Evolutionary conservation across 2,888 invertebrate species (phyloP).

Genomic region (Melanostoma mellinum): DNA sequence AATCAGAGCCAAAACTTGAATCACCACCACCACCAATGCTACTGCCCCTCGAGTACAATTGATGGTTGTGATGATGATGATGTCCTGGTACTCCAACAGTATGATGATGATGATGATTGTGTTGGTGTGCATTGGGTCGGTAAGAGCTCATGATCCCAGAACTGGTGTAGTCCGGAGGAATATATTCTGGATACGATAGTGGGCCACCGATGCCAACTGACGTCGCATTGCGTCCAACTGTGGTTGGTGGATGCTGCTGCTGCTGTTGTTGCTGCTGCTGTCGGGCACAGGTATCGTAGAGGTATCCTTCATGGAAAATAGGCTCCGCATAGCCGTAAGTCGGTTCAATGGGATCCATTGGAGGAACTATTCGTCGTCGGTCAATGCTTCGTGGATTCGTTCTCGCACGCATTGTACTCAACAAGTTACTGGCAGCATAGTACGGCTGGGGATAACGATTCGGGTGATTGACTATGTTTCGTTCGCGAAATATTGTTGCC

Average conservation of each 20-base stretch:
- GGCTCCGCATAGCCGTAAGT: constrained; percentile 84
- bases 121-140: constrained; percentile 62
- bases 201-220: constrained; percentile 68
- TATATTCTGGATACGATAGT: constrained; percentile 82
- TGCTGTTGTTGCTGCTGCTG: constrained; percentile 66
- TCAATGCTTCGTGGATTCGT: constrained; percentile 80
- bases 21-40: constrained; percentile 81
- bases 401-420: constrained; percentile 77
- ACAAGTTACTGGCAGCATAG: constrained; percentile 77
- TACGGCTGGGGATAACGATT: constrained; percentile 76
- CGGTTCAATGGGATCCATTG: constrained; percentile 77
- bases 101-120: constrained; percentile 63
- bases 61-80: constrained; percentile 66
- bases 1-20: constrained; percentile 92
- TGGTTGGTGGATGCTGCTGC: constrained; percentile 21
- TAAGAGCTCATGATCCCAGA: constrained; percentile 60
- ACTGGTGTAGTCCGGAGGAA: constrained; percentile 76
- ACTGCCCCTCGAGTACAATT: constrained; percentile 67
- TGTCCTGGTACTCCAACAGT: constrained; percentile 50
- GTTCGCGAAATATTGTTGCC: constrained; percentile 80
- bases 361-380: constrained; percentile 79
- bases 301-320: constrained; percentile 91
- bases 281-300: constrained; percentile 85
- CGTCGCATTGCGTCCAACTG: constrained; percentile 74
- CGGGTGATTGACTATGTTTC: constrained; percentile 77